These are phyloP conservation scores for Dasypogon diadema DNA, from an alignment of 2,888 invertebrate species.

Conservation along the genomic window DNA sequence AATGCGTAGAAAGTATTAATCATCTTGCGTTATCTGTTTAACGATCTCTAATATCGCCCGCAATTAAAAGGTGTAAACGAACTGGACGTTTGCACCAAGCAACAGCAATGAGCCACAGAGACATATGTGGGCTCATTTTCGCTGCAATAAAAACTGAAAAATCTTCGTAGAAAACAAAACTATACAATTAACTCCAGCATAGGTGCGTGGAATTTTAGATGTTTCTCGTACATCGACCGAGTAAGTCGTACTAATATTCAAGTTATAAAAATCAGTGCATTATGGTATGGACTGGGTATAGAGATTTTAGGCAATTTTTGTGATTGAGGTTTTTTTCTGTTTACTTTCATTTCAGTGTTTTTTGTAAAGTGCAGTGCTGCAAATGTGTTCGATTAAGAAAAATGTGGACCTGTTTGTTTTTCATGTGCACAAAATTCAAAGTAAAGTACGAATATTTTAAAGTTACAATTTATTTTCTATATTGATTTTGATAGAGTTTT, in stretches of 20 bases:
- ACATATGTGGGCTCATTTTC: background rate
- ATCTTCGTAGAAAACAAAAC: constrained; percentile 7
- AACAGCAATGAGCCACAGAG: background rate
- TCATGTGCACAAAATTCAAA: constrained; percentile 25
- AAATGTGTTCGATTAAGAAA: background rate
- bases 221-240: constrained; percentile 17
- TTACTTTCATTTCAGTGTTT: constrained; percentile 11
- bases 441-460: constrained; percentile 1
- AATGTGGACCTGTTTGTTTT: constrained; percentile 24
- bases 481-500: background rate
- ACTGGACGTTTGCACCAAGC: background rate
- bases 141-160: constrained; percentile 27
- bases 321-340: background rate
- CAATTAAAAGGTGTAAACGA: background rate
- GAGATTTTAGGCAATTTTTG: background rate
- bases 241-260: too few relatives aligned
- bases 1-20: constrained; percentile 14
- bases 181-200: constrained; percentile 9
- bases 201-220: constrained; percentile 35
- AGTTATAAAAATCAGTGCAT: background rate
- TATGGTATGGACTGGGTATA: too few relatives aligned
- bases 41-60: constrained; percentile 7
- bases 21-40: background rate
- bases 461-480: background rate
- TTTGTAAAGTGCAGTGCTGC: background rate